phyloP scores from a whole-genome alignment of 2,888 invertebrate genomes.

The Hecatera dysodea region DNA sequence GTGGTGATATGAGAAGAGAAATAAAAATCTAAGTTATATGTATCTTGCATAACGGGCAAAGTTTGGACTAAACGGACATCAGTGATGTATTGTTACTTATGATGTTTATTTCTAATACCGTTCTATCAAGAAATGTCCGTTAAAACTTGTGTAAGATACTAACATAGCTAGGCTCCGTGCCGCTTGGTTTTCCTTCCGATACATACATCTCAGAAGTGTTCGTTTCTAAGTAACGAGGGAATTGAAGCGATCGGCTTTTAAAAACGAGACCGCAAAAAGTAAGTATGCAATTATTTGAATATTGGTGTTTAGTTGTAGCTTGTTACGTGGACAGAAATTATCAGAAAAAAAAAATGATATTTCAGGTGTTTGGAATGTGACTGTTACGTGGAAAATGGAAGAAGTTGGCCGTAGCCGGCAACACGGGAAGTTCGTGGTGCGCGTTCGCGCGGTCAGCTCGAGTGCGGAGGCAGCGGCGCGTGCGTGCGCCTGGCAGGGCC shows the following conservation, averaged over 20 bases:
- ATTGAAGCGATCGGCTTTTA: constrained; percentile 27
- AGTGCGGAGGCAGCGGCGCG: constrained; percentile 68
- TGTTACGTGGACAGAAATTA: constrained; percentile 39
- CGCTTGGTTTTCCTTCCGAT: constrained; percentile 56
- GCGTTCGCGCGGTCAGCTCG: constrained; percentile 58
- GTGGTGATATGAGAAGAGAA: constrained; percentile 60
- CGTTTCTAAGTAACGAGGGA: constrained; percentile 15
- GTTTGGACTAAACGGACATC: constrained; percentile 8
- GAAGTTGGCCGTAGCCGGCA: constrained; percentile 41
- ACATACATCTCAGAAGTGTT: constrained; percentile 23
- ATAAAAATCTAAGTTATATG: constrained; percentile 50
- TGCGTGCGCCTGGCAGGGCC: constrained; percentile 74
- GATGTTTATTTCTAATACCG: constrained; percentile 1
- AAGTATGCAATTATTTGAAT: constrained; percentile 19
- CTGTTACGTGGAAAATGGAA: constrained; percentile 67
- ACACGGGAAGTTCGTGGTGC: constrained; percentile 61
- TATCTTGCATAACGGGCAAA: constrained; percentile 35
- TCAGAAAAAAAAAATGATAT: constrained; percentile 47
- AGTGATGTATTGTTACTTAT: constrained; percentile 24
- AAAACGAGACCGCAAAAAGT: constrained; percentile 39
- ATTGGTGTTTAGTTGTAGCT: neutral
- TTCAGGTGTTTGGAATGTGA: constrained; percentile 86
- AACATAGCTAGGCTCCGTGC: constrained; percentile 41
- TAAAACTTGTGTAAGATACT: constrained; percentile 40
- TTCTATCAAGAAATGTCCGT: constrained; percentile 25